Base-by-base conservation (phyloP, 92 coral and sea anemone species). In the Paramuricea clavata region DNA sequence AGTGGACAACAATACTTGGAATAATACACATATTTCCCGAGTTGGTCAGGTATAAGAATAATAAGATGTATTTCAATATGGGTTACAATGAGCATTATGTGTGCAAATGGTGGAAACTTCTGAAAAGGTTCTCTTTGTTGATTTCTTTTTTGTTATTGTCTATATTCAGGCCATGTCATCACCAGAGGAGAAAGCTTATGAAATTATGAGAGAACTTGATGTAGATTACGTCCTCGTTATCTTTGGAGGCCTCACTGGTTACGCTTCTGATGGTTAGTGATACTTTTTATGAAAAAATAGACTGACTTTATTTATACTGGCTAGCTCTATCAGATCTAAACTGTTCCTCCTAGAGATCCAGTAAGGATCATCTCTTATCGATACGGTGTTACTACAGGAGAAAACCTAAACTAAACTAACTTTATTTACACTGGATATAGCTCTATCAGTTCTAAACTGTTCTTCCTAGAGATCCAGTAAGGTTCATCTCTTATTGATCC, bases 31-130 rank as follows among this genome's bases (percentile, higher is more conserved):
- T 77, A 96, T 96, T 91, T 96, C 99, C 49, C 87, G 99, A 74
- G 99, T 96, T 21, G 99, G 99, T 27, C 99, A 96, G 95, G 98
- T 95, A 60, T n/a, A n/a, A n/a, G n/a, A n/a, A n/a, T n/a, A n/a
- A n/a, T n/a, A n/a, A n/a, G n/a, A n/a, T n/a, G n/a, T n/a, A n/a
- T n/a, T n/a, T n/a, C n/a, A n/a, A n/a, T n/a, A n/a, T n/a, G n/a
- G n/a, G n/a, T n/a, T n/a, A n/a, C n/a, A n/a, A n/a, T n/a, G n/a
- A n/a, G n/a, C n/a, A n/a, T n/a, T n/a, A n/a, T n/a, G n/a, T n/a
- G n/a, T n/a, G n/a, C n/a, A n/a, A n/a, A n/a, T n/a, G n/a, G n/a
- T n/a, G n/a, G n/a, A n/a, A n/a, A n/a, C n/a, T n/a, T n/a, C n/a
- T n/a, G n/a, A n/a, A n/a, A n/a, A n/a, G n/a, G n/a, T n/a, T n/a